Percentiles rank a stretch among this genome's conserved stretches.
phyloP scores from a whole-genome alignment of 2,113 vertebrate genomes.

The Sander vitreus region DNA sequence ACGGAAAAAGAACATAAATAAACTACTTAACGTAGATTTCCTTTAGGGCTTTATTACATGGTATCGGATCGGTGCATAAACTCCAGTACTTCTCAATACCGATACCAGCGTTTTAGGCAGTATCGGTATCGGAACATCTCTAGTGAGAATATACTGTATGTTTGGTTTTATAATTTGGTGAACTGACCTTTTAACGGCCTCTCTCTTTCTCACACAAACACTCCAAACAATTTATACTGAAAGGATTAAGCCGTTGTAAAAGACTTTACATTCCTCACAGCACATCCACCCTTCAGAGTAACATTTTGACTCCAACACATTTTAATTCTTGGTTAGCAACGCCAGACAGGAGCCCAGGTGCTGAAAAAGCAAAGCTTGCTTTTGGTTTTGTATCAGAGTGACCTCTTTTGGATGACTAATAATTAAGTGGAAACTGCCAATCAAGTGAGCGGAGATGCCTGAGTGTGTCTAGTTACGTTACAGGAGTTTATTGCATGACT shows the following conservation, averaged over 20 bases:
- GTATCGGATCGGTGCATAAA: no score
- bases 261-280: background rate
- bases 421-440: background rate
- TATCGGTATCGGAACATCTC: no score
- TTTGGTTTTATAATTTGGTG: background rate
- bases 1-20: no score
- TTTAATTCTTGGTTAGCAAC: background rate
- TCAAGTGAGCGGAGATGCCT: background rate
- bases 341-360: background rate
- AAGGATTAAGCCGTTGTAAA: background rate
- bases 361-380: background rate
- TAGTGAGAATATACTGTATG: background rate
- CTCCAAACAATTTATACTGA: background rate
- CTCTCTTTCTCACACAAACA: background rate
- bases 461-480: constrained; percentile 1
- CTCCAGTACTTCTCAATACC: no score
- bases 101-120: no score
- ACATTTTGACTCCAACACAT: background rate
- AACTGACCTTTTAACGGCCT: background rate
- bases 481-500: constrained; percentile 4
- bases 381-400: constrained; percentile 10
- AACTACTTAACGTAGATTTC: no score
- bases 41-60: no score
- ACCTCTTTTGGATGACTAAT: constrained; percentile 8
- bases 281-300: background rate